Conservation (phyloP, 2,113 vertebrate species). For the Cyprinodon brontotheroides region DNA sequence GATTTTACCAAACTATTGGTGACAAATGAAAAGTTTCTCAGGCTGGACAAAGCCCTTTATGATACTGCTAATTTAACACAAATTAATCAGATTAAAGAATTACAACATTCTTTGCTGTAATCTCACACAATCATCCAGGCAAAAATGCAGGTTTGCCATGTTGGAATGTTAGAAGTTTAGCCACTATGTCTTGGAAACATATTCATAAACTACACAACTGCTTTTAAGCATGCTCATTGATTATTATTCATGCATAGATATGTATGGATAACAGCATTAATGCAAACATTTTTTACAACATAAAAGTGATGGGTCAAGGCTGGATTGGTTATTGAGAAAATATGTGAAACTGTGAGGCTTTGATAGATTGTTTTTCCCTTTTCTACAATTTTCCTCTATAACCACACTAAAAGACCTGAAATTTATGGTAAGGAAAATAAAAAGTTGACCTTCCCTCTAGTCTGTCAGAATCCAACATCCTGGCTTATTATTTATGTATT, state of each 20-base stretch:
- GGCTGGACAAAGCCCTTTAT: slow-evolving; percentile 48
- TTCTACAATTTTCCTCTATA: neutral
- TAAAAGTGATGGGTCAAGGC: no score
- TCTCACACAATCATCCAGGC: slow-evolving; percentile 46
- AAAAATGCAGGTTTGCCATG: slow-evolving; percentile 45
- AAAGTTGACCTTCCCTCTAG: no score
- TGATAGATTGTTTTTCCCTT: neutral
- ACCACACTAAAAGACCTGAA: no score
- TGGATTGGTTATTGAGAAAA: no score
- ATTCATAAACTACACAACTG: neutral
- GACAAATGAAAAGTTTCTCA: slow-evolving; percentile 33
- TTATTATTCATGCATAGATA: no score
- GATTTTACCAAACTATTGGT: slow-evolving; percentile 9
- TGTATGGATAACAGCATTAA: no score
- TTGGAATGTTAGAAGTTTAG: slow-evolving; percentile 51
- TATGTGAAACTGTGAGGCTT: neutral
- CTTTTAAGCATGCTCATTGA: neutral
- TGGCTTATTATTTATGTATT: no score
- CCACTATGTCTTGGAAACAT: neutral
- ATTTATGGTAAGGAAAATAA: no score
- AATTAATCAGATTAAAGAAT: slow-evolving; percentile 80
- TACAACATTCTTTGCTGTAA: slow-evolving; percentile 71
- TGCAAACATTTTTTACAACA: no score
- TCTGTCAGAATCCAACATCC: no score
- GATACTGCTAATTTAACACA: slow-evolving; percentile 52